Conservation (phyloP, 2,113 vertebrate species). For the Apaloderma vittatum region DNA sequence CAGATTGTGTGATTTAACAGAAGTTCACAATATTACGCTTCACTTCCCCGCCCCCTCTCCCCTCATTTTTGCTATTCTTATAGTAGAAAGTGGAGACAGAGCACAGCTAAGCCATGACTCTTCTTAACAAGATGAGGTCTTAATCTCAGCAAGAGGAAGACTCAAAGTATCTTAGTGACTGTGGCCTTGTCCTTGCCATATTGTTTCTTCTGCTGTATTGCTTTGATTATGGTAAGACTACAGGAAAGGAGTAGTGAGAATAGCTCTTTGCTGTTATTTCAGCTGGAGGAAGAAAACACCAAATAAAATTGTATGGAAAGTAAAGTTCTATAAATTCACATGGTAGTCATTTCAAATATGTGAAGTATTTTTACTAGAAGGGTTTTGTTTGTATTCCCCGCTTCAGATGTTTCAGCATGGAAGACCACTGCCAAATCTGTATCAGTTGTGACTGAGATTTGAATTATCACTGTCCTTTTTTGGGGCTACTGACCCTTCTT, state of each 20-base stretch:
- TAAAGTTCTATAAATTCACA: constrained; percentile 35
- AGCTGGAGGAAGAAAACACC: constrained; percentile 49
- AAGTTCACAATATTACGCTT: neutral
- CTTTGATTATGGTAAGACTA: neutral
- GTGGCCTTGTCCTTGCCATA: neutral
- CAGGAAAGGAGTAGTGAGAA: constrained; percentile 21
- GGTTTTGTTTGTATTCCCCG: constrained; percentile 41
- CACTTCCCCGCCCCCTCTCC: neutral
- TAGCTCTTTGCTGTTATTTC: constrained; percentile 53
- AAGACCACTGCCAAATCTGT: neutral
- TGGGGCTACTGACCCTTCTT: neutral
- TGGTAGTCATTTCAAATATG: constrained; percentile 25
- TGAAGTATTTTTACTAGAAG: constrained; percentile 61
- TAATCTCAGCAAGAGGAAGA: neutral
- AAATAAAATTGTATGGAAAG: constrained; percentile 21
- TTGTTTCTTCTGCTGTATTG: constrained; percentile 21
- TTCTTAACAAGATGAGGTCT: neutral
- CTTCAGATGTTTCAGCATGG: neutral
- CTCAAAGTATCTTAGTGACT: neutral
- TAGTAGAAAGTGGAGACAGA: neutral
- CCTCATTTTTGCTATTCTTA: neutral
- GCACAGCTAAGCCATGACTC: neutral
- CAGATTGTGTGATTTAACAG: neutral
- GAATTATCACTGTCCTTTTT: neutral
- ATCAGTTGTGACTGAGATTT: neutral